Evolutionary conservation across 2,797 vertebrate species (phyloP).

Genomic region (Galagoides demidoff): DNA sequence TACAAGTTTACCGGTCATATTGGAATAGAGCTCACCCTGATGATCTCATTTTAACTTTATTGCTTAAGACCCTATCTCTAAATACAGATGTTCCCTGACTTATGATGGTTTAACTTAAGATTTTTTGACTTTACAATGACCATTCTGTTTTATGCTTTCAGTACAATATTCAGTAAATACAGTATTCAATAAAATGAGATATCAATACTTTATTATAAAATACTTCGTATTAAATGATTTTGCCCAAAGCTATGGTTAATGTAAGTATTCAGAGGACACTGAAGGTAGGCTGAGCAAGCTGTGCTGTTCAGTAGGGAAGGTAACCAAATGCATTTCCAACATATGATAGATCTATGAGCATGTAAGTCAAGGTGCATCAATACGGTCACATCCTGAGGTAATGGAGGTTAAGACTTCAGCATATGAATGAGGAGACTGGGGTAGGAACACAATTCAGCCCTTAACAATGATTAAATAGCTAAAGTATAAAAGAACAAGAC

Average conservation of each 20-base stretch:
- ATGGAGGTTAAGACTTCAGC: neutral
- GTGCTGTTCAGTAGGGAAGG: neutral
- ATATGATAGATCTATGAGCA: neutral
- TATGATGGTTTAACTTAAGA: no score
- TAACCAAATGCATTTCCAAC: neutral
- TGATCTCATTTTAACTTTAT: neutral
- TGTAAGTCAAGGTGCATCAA: neutral
- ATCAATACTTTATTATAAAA: neutral
- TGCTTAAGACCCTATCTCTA: neutral
- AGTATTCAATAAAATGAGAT: no score
- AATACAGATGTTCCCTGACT: neutral
- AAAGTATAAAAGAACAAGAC: neutral
- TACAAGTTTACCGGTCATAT: no score
- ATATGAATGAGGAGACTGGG: neutral
- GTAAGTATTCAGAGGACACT: neutral
- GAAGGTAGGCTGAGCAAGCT: neutral
- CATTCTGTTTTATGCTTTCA: no score
- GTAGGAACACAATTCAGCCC: neutral
- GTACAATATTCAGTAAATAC: no score
- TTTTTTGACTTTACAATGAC: no score
- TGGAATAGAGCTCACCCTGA: neutral
- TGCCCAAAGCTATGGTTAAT: neutral
- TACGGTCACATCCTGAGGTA: neutral
- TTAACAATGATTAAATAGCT: neutral
- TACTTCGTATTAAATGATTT: neutral